phyloP scores from a whole-genome alignment of 2,113 vertebrate genomes.

The Oryzias javanicus region DNA sequence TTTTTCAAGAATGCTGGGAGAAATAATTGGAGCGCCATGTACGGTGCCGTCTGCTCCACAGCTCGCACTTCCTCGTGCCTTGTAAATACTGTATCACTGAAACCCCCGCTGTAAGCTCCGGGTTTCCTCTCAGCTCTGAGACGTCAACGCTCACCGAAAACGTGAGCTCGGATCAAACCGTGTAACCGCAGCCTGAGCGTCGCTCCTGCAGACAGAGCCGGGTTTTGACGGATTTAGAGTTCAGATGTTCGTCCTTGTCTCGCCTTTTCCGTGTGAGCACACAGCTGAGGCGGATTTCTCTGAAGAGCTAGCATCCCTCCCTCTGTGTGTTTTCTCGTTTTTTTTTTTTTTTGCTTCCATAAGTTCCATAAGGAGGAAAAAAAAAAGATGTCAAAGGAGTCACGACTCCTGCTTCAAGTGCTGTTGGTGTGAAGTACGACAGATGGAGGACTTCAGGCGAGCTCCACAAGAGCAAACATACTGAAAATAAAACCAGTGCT shows the following conservation, averaged over 20 bases:
- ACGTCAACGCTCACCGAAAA: slow-evolving; percentile 52
- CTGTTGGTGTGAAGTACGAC: slow-evolving; percentile 44
- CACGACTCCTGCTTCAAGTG: slow-evolving; percentile 40
- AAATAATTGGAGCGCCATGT: slow-evolving; percentile 73
- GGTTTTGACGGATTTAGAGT: slow-evolving; percentile 19
- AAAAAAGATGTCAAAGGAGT: slow-evolving; percentile 38
- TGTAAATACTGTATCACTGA: slow-evolving; percentile 72
- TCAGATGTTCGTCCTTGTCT: slow-evolving; percentile 43
- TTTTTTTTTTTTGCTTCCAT: slow-evolving; percentile 4
- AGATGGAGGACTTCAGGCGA: slow-evolving; percentile 48
- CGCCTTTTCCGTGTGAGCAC: slow-evolving; percentile 29
- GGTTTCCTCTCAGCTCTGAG: slow-evolving; percentile 57
- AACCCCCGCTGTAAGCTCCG: slow-evolving; percentile 59
- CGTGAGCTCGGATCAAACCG: slow-evolving; percentile 60
- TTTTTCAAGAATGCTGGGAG: slow-evolving; percentile 75
- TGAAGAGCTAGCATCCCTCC: slow-evolving; percentile 11
- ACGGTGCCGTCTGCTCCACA: slow-evolving; percentile 59
- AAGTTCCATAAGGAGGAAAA: slow-evolving; percentile 29
- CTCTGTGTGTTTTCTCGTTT: slow-evolving; percentile 5
- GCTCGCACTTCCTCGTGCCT: slow-evolving; percentile 65
- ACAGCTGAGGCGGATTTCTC: slow-evolving; percentile 26
- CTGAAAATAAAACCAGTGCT: too few species aligned
- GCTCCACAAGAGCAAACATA: slow-evolving; percentile 39
- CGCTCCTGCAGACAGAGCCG: slow-evolving; percentile 38
- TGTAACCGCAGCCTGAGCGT: slow-evolving; percentile 35